Conservation (phyloP, 2,888 invertebrate genomes). For the Pyrrhia umbra region DNA sequence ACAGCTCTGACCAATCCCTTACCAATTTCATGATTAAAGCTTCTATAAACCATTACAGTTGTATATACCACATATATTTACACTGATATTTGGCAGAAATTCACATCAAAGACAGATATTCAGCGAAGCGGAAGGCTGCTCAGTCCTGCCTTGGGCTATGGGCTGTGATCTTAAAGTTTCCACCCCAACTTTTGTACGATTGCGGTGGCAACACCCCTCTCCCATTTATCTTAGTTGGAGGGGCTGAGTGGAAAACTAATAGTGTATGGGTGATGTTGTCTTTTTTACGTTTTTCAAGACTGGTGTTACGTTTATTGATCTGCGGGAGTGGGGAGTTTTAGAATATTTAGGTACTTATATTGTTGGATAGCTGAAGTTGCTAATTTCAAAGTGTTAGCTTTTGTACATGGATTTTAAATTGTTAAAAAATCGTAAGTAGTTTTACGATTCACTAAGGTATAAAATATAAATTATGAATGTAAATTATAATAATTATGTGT, state of each 20-base stretch:
- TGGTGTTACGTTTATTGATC: constrained; percentile 25
- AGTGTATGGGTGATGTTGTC: constrained; percentile 35
- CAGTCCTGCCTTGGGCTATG: constrained; percentile 30
- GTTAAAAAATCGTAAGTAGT: too few relatives aligned
- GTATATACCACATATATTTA: not conserved
- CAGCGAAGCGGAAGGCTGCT: constrained; percentile 36
- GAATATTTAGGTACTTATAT: not conserved
- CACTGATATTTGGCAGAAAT: constrained; percentile 39
- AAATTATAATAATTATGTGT: too few relatives aligned
- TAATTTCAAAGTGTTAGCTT: not conserved
- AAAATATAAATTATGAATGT: too few relatives aligned
- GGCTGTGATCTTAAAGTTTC: constrained; percentile 45
- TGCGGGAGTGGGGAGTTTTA: not conserved
- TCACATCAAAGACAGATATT: constrained; percentile 51
- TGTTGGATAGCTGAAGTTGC: not conserved
- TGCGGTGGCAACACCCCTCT: constrained; percentile 31
- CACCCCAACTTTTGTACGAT: constrained; percentile 54
- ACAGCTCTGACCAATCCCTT: not conserved
- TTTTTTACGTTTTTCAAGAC: constrained; percentile 29
- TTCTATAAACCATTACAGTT: not conserved
- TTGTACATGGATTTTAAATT: too few relatives aligned
- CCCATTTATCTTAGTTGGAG: constrained; percentile 48
- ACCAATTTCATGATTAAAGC: not conserved
- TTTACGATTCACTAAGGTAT: not conserved
- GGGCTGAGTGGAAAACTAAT: constrained; percentile 53